phyloP scores from a whole-genome alignment of 2,797 vertebrate species.

The Hippopotamyrus pictus region DNA sequence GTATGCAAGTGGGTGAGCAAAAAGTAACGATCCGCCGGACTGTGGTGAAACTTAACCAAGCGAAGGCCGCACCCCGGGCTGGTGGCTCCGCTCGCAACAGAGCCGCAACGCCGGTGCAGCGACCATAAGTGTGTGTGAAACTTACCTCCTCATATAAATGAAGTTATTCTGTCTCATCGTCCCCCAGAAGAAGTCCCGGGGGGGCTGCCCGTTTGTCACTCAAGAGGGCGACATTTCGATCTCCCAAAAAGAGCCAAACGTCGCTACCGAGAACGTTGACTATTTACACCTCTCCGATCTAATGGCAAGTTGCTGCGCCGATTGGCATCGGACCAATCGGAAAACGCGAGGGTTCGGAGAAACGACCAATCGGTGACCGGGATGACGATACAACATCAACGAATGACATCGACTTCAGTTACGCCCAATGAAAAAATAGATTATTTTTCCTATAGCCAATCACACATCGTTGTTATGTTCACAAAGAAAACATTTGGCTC shows the following conservation, averaged over 20 bases:
- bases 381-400: not conserved
- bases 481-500: not conserved
- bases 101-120: not conserved
- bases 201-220: not conserved
- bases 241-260: not conserved
- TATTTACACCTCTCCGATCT: conserved; percentile 16
- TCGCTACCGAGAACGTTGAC: not conserved
- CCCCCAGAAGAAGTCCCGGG: not conserved
- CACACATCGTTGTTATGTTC: not conserved
- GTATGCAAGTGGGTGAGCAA: not conserved
- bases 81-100: not conserved
- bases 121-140: not conserved
- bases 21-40: not conserved
- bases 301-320: not conserved
- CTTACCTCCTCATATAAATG: not conserved
- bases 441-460: not conserved
- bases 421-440: not conserved
- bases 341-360: not conserved
- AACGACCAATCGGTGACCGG: not conserved
- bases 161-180: conserved; percentile 1
- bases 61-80: conserved; percentile 6
- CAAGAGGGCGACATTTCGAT: not conserved
- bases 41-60: not conserved
- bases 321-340: not conserved
- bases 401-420: not conserved